These are phyloP conservation scores for Rhinogobius similis DNA, from an alignment of 2,113 vertebrate species.

Conservation along the genomic window DNA sequence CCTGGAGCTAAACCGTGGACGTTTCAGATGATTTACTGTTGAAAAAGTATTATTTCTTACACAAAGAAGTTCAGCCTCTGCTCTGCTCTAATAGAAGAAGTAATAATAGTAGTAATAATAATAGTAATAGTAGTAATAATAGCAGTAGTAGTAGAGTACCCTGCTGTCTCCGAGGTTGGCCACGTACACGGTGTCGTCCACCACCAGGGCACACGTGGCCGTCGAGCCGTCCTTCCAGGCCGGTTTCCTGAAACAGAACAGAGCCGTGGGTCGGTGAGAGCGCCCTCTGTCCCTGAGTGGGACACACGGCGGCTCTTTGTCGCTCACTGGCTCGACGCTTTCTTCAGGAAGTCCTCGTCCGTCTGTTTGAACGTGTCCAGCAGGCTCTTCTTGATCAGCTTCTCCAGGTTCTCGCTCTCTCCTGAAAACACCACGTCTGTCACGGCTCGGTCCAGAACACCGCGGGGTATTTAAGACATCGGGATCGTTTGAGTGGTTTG, in stretches of 20 bases:
- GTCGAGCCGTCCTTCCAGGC: slow-evolving; percentile 97
- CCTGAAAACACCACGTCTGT: slow-evolving; percentile 68
- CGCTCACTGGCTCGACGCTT: slow-evolving; percentile 95
- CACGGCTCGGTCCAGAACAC: too few species aligned
- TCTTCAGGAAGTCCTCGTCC: slow-evolving; percentile 94
- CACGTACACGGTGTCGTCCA: slow-evolving; percentile 89
- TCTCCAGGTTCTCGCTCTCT: slow-evolving; percentile 85
- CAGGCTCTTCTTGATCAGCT: slow-evolving; percentile 90
- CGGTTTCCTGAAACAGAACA: slow-evolving; percentile 87
- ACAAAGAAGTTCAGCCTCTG: too few species aligned
- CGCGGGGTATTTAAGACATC: too few species aligned
- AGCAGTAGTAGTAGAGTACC: slow-evolving; percentile 65
- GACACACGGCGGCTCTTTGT: too few species aligned
- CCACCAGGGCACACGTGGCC: slow-evolving; percentile 89
- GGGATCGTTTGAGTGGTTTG: too few species aligned
- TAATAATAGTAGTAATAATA: neutral
- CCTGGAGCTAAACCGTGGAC: too few species aligned
- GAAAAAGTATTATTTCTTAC: too few species aligned
- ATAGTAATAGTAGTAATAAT: neutral
- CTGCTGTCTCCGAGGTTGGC: slow-evolving; percentile 96
- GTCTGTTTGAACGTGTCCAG: slow-evolving; percentile 92
- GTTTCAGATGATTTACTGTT: too few species aligned
- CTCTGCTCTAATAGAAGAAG: neutral
- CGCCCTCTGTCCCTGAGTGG: too few species aligned
- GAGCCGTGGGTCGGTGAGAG: neutral